phyloP scores from a whole-genome alignment of 2,113 vertebrate genomes.

The Scytalopus superciliaris region DNA sequence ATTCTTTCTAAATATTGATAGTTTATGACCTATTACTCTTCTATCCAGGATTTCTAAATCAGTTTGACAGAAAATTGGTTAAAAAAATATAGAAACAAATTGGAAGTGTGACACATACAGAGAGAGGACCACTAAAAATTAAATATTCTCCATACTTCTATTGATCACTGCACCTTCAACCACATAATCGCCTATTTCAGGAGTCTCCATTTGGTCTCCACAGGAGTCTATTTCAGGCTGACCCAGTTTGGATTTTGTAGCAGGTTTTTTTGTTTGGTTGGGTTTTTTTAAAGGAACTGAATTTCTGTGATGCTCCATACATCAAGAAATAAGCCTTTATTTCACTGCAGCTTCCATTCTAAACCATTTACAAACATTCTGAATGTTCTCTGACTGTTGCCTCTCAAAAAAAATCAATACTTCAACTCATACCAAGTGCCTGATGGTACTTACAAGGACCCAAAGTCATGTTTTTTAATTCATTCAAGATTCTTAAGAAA shows the following conservation, averaged over 20 bases:
- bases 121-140: not conserved
- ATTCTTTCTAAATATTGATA: not conserved
- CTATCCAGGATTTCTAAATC: not conserved
- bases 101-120: not conserved
- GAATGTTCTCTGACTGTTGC: not conserved
- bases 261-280: not conserved
- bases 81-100: not conserved
- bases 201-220: not conserved
- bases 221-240: not conserved
- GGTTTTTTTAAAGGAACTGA: not conserved
- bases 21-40: not conserved
- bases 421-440: not conserved
- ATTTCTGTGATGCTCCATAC: not conserved
- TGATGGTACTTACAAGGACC: not conserved
- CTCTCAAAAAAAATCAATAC: not conserved
- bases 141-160: not conserved
- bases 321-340: not conserved
- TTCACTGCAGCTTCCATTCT: not conserved
- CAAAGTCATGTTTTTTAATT: not conserved
- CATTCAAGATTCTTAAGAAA: not conserved
- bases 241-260: not conserved
- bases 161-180: not conserved
- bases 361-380: not conserved
- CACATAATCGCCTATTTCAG: not conserved
- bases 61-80: not conserved